Conservation (phyloP, 2,888 invertebrate species). For the Lypha dubia region DNA sequence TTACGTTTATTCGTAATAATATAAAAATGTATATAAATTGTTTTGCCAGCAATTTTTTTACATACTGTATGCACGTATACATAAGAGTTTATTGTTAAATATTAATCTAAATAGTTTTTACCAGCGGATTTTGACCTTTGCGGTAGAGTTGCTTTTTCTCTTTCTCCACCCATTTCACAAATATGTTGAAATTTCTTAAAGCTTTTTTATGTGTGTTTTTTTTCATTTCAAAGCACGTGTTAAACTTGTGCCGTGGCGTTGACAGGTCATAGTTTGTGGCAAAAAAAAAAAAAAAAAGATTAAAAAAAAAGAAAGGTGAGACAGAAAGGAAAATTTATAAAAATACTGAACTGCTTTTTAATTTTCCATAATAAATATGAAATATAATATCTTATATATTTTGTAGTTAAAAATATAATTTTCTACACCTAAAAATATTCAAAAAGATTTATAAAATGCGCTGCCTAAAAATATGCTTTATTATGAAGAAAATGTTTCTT, state of each 20-base stretch:
- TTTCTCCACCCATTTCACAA: not conserved
- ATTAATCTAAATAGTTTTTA: constrained; percentile 17
- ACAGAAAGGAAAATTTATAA: not conserved
- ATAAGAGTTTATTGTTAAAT: not conserved
- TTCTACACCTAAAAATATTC: not conserved
- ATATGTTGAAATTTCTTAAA: not conserved
- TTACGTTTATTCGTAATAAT: too few relatives aligned
- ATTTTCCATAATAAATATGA: not conserved
- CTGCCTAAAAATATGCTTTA: not conserved
- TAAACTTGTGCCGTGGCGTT: constrained; percentile 29
- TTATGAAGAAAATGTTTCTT: not conserved
- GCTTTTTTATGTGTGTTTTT: not conserved
- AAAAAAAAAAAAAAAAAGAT: too few relatives aligned
- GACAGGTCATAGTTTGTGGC: constrained; percentile 5
- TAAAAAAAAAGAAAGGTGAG: not conserved
- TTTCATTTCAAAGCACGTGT: constrained; percentile 19
- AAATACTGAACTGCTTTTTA: not conserved
- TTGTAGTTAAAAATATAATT: not conserved
- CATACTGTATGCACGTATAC: not conserved
- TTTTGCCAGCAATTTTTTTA: not conserved
- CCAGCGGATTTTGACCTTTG: constrained; percentile 70
- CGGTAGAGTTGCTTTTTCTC: constrained; percentile 31
- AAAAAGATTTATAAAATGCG: not conserved
- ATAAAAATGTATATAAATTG: not conserved
- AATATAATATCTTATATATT: not conserved